A percentile compares a stretch with the other conserved stretches of the same genome.
Conservation (phyloP, 2,113 vertebrate genomes). For the Leuciscus idus region DNA sequence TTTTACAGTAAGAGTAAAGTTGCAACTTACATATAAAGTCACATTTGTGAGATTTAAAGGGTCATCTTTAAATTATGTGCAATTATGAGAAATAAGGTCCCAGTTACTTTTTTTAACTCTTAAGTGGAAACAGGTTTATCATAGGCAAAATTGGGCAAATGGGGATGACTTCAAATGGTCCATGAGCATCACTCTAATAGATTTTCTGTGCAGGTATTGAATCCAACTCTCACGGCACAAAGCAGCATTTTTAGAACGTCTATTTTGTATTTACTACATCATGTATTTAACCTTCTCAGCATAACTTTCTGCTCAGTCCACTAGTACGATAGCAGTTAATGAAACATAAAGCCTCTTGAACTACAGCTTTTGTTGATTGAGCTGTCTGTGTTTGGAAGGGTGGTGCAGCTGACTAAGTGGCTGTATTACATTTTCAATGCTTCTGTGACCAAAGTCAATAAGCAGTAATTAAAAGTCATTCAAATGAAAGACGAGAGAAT, state of each 20-base stretch:
- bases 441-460: constrained; percentile 41
- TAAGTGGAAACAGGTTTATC: not conserved
- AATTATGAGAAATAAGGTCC: not conserved
- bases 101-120: not conserved
- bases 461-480: constrained; percentile 34
- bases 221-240: not conserved
- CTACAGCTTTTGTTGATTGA: constrained; percentile 18
- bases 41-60: not conserved
- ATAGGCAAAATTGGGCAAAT: not conserved
- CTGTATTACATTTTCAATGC: constrained; percentile 14
- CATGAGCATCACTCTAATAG: too few relatives aligned
- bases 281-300: not conserved
- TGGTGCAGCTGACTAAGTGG: constrained; percentile 22
- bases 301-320: not conserved
- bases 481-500: not conserved
- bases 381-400: constrained; percentile 16
- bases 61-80: too few relatives aligned
- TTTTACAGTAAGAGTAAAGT: not conserved
- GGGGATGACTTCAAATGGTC: not conserved
- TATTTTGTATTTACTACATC: not conserved
- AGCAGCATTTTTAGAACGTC: not conserved
- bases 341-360: constrained; percentile 23
- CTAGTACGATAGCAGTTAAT: not conserved
- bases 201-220: not conserved
- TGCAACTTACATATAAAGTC: not conserved